A percentile compares a stretch with the other conserved stretches of the same genome.
phyloP scores from a whole-genome alignment of 92 coral and sea anemone genomes.

The Phenganax marumi region DNA sequence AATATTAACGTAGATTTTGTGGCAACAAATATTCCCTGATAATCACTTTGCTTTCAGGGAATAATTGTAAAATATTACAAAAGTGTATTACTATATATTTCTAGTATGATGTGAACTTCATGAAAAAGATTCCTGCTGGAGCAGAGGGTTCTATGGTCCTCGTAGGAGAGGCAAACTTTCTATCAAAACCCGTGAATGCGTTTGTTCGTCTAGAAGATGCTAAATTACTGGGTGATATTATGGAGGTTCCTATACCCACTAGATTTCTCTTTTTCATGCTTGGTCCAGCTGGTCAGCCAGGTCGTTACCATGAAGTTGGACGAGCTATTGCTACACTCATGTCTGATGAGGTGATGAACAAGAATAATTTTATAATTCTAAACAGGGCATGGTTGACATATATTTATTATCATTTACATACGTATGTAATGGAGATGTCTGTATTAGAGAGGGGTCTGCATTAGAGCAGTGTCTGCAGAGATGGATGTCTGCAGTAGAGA shows the following conservation, averaged over 20 bases:
- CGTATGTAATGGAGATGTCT: too few relatives aligned
- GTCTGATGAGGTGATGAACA: slow-evolving; percentile 82
- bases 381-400: too few relatives aligned
- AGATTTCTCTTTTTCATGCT: slow-evolving; percentile 86
- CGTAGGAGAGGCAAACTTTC: slow-evolving; percentile 88
- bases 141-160: slow-evolving; percentile 88
- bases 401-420: too few relatives aligned
- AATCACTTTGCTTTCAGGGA: too few relatives aligned
- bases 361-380: neutral
- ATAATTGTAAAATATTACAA: too few relatives aligned
- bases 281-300: slow-evolving; percentile 90
- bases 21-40: too few relatives aligned
- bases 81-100: neutral
- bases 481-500: too few relatives aligned
- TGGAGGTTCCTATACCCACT: slow-evolving; percentile 92
- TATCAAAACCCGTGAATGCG: slow-evolving; percentile 83
- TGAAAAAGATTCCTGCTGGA: slow-evolving; percentile 93
- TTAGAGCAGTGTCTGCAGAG: too few relatives aligned
- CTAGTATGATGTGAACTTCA: slow-evolving; percentile 74
- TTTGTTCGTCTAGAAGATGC: slow-evolving; percentile 91
- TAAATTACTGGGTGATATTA: slow-evolving; percentile 71
- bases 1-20: too few relatives aligned
- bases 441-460: too few relatives aligned
- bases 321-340: slow-evolving; percentile 91
- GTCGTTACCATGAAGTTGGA: slow-evolving; percentile 94